Percentiles rank a stretch among this genome's conserved stretches.
Conservation (phyloP, 2,797 vertebrate genomes). For the Gambelia wislizenii region DNA sequence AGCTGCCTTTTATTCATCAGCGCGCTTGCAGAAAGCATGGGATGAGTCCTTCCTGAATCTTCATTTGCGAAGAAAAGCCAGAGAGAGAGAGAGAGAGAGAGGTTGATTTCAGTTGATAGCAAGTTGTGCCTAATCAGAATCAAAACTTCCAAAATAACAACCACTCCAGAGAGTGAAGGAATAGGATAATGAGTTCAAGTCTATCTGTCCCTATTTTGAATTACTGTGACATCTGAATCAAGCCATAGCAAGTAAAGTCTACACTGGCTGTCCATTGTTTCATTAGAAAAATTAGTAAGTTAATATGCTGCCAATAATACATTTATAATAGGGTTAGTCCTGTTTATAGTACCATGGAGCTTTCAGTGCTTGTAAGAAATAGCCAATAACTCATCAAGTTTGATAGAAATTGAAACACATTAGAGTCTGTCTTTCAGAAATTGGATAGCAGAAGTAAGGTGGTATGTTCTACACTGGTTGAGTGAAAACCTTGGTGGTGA, state of each 20-base stretch:
- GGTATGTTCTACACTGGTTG: slow-evolving; percentile 25
- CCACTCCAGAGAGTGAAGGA: neutral
- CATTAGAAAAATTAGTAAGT: neutral
- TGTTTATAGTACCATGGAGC: slow-evolving; percentile 30
- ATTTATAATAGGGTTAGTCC: neutral
- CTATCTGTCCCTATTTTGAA: neutral
- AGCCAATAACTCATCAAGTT: slow-evolving; percentile 26
- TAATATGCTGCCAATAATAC: neutral
- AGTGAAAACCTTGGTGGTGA: slow-evolving; percentile 38
- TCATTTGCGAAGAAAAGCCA: no score
- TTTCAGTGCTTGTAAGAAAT: slow-evolving; percentile 40
- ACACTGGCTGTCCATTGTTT: neutral
- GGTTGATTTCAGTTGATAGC: neutral
- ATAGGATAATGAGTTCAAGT: neutral
- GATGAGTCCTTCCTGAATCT: no score
- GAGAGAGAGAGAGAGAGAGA: no score
- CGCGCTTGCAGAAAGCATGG: no score
- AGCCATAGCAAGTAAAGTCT: neutral
- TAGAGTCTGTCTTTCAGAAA: slow-evolving; percentile 49
- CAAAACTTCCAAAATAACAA: neutral
- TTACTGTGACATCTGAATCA: neutral
- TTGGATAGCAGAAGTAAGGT: slow-evolving; percentile 41
- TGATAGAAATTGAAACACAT: slow-evolving; percentile 57
- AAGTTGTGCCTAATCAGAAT: neutral
- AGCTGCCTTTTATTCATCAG: no score